phyloP scores from a whole-genome alignment of 2,113 vertebrate species.

The Prionailurus bengalensis region DNA sequence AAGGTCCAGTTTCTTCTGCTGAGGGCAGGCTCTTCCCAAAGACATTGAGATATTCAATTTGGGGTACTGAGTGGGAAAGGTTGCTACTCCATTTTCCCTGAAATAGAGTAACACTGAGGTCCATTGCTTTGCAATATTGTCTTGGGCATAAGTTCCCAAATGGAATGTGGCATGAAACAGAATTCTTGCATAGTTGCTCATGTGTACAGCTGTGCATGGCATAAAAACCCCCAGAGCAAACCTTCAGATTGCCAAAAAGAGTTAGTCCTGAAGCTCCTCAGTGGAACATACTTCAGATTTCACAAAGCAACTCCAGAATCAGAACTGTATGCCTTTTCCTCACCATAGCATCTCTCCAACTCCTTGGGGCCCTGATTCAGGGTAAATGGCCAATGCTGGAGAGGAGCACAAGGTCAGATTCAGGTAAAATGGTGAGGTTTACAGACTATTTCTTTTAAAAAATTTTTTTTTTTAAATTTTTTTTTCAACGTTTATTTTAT shows the following conservation, averaged over 20 bases:
- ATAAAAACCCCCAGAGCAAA: constrained; percentile 63
- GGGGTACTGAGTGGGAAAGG: background rate
- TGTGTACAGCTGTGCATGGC: constrained; percentile 67
- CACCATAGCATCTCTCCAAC: background rate
- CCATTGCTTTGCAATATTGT: constrained; percentile 49
- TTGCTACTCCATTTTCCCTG: background rate
- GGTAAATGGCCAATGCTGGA: background rate
- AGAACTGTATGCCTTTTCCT: background rate
- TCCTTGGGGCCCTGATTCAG: background rate
- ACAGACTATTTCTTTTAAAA: background rate
- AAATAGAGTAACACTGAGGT: background rate
- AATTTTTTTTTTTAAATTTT: too few species aligned
- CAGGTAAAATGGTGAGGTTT: background rate
- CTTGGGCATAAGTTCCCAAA: constrained; percentile 54
- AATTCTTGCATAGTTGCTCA: constrained; percentile 67
- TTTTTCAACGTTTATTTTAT: too few species aligned
- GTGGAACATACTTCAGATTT: constrained; percentile 5
- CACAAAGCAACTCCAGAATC: background rate
- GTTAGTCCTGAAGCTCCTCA: background rate
- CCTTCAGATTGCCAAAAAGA: constrained; percentile 24
- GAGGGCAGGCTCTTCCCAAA: background rate
- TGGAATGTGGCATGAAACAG: constrained; percentile 70
- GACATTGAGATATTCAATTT: background rate
- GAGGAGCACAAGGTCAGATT: background rate
- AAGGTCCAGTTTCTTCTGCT: background rate